Evolutionary conservation across 2,797 vertebrate genomes (phyloP).

Genomic region (Phoeniculus purpureus): DNA sequence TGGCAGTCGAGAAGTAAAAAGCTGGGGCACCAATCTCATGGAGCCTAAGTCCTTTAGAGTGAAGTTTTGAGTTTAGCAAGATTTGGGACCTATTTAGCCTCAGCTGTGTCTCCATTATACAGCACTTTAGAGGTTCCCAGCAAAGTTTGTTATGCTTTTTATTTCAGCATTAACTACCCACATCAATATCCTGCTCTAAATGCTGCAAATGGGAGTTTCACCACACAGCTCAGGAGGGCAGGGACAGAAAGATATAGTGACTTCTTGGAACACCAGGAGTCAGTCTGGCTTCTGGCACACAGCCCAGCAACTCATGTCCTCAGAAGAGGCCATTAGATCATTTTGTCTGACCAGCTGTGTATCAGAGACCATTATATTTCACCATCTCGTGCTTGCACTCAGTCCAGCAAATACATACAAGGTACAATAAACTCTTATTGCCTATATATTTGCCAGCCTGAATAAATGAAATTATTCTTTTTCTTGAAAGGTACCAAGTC

Average conservation of each 20-base stretch:
- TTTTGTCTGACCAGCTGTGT: slow-evolving; percentile 10
- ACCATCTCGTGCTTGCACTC: not conserved
- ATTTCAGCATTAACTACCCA: not conserved
- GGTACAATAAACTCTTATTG: slow-evolving; percentile 17
- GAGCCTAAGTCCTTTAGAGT: not conserved
- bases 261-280: slow-evolving; percentile 26
- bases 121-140: not conserved
- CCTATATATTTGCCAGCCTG: not conserved
- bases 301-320: slow-evolving; percentile 3
- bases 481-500: slow-evolving; percentile 3
- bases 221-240: not conserved
- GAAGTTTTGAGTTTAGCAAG: not conserved
- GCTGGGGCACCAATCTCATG: not conserved
- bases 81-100: not conserved
- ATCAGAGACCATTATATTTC: slow-evolving; percentile 24
- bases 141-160: not conserved
- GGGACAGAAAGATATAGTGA: not conserved
- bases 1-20: not conserved
- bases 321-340: slow-evolving; percentile 19
- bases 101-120: not conserved
- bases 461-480: not conserved
- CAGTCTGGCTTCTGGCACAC: slow-evolving; percentile 43
- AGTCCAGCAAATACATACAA: slow-evolving; percentile 20
- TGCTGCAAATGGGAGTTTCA: not conserved
- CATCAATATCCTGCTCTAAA: slow-evolving; percentile 18